Evolutionary conservation across 23 tunicate species (phyloP).

Genomic region (Diplosoma virens): DNA sequence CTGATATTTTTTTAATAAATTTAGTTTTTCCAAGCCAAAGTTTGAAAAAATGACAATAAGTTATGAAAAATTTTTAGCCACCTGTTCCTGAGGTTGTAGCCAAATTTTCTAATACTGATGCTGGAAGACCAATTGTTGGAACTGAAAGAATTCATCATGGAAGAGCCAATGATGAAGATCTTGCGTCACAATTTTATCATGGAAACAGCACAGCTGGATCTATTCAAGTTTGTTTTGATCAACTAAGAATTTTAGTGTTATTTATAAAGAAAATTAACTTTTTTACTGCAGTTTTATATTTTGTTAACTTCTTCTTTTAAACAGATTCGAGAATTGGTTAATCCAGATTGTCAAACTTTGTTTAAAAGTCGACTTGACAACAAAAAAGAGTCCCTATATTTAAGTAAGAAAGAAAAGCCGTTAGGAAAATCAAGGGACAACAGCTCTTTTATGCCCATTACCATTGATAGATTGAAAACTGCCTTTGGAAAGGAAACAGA

Average conservation of each 20-base stretch:
- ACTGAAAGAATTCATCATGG: slow-evolving; percentile 81
- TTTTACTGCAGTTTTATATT: too few relatives aligned
- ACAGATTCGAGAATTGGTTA: slow-evolving; percentile 67
- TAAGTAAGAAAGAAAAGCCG: slow-evolving; percentile 68
- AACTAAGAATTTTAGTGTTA: too few relatives aligned
- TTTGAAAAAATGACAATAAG: too few relatives aligned
- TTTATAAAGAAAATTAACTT: too few relatives aligned
- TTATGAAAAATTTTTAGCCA: slow-evolving; percentile 55
- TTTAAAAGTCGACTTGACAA: slow-evolving; percentile 55
- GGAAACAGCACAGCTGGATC: slow-evolving; percentile 75
- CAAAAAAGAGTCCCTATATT: slow-evolving; percentile 70
- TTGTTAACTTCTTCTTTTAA: not conserved
- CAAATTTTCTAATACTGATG: slow-evolving; percentile 88
- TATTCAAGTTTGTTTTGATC: too few relatives aligned
- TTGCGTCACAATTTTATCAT: slow-evolving; percentile 76
- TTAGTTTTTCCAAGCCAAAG: too few relatives aligned
- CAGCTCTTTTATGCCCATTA: slow-evolving; percentile 63
- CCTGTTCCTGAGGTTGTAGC: slow-evolving; percentile 59
- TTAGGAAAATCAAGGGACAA: slow-evolving; percentile 85
- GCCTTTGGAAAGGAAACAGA: slow-evolving; percentile 75
- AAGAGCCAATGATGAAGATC: slow-evolving; percentile 77
- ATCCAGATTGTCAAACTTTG: slow-evolving; percentile 53
- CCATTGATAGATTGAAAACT: slow-evolving; percentile 56
- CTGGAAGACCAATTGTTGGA: slow-evolving; percentile 74
- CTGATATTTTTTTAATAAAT: too few relatives aligned